Evolutionary conservation across 2,888 invertebrate genomes (phyloP).

Genomic region (Epinotia ramella): DNA sequence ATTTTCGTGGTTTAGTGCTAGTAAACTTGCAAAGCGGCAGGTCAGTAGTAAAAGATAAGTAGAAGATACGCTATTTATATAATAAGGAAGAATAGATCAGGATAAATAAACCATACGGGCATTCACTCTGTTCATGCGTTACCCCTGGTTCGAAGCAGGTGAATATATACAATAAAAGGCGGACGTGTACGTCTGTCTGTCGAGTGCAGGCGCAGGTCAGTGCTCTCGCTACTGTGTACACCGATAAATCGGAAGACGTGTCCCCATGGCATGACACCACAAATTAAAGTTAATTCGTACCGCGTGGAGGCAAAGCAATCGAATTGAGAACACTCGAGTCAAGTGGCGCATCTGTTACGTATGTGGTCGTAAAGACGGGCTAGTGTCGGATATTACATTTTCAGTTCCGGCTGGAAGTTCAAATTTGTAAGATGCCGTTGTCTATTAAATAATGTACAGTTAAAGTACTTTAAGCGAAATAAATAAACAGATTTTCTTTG

Average conservation of each 20-base stretch:
- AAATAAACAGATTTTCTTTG: too few species aligned
- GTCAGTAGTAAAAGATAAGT: constrained; percentile 30
- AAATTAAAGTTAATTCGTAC: constrained; percentile 40
- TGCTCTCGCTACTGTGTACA: constrained; percentile 61
- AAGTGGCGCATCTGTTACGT: constrained; percentile 29
- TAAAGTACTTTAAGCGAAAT: background rate
- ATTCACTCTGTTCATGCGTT: constrained; percentile 66
- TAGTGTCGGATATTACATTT: constrained; percentile 40
- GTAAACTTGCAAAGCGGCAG: constrained; percentile 28
- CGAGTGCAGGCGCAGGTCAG: constrained; percentile 74
- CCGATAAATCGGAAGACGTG: constrained; percentile 53
- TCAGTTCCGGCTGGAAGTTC: constrained; percentile 35
- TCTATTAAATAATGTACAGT: constrained; percentile 9
- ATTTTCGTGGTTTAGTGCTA: constrained; percentile 16
- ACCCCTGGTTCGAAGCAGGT: constrained; percentile 57
- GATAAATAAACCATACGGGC: constrained; percentile 66
- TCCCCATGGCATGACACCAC: constrained; percentile 33
- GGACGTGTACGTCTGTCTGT: constrained; percentile 72
- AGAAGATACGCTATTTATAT: constrained; percentile 47
- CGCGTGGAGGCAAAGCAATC: constrained; percentile 38
- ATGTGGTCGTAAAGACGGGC: constrained; percentile 21
- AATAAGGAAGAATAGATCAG: constrained; percentile 51
- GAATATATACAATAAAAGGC: constrained; percentile 75
- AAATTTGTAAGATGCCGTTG: background rate
- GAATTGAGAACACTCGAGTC: constrained; percentile 34